These are phyloP conservation scores for Eurois occulta DNA, from an alignment of 2,888 invertebrate genomes.

Conservation along the genomic window DNA sequence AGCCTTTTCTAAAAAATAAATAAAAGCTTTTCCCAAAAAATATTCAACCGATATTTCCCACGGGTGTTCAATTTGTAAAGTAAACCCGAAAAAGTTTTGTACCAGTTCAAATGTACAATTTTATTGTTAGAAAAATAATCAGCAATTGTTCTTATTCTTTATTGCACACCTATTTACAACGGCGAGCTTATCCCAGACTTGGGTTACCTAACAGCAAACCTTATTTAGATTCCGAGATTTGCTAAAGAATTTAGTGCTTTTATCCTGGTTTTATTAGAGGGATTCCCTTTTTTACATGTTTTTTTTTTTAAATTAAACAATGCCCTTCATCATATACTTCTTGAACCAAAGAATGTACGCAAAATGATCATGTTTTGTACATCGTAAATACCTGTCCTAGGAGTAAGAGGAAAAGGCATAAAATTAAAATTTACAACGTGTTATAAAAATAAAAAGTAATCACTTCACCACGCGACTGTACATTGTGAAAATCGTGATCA, in stretches of 20 bases:
- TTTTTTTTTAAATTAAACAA: neutral
- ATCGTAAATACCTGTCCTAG: neutral
- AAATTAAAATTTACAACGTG: constrained; percentile 40
- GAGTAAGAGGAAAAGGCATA: constrained; percentile 17
- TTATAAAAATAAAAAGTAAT: constrained; percentile 51
- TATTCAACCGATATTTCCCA: constrained; percentile 39
- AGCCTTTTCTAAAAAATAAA: constrained; percentile 23
- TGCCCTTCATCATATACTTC: no score
- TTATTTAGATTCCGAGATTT: no score
- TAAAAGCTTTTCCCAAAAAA: constrained; percentile 10
- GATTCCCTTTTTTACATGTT: neutral
- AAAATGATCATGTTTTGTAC: neutral
- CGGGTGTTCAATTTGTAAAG: constrained; percentile 25
- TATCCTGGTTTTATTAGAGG: neutral
- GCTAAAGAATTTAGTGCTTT: neutral
- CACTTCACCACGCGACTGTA: constrained; percentile 57
- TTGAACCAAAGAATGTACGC: neutral
- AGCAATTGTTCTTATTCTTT: neutral
- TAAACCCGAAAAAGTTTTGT: constrained; percentile 24
- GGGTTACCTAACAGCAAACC: no score
- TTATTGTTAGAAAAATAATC: neutral
- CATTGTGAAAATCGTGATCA: constrained; percentile 58
- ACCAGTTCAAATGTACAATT: constrained; percentile 1
- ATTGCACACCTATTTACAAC: no score
- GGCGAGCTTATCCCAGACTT: no score